Evolutionary conservation across 2,888 invertebrate species (phyloP), one percentile per base, ranked within the genome.

Genomic region (Lacanobia wlatinum): DNA sequence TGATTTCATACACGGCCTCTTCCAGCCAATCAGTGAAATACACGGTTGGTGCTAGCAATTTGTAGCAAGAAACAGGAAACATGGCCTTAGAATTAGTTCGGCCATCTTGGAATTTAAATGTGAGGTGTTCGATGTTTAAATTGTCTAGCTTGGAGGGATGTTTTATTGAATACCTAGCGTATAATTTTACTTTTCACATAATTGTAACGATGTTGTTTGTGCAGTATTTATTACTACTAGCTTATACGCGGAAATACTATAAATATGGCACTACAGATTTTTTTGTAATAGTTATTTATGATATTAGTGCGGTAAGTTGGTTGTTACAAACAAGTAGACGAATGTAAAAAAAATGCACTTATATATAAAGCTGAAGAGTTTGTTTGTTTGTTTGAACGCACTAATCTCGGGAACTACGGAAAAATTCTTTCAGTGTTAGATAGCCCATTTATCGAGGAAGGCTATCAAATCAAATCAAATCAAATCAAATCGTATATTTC

Each of bases 11-110:
- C 78, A 55, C 43, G 5, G 18, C 50, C 23, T 38, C 28, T 55
- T 21, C 52, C 28, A 8, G n/a, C 58, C 74, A 80, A 80, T 80
- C 79, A 80, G 79, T 21, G 58, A 59, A 79, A 82, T 58, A 23
- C 18, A 83, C 38, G 80, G 73, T 62, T 58, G 21, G n/a, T 58
- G 38, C 34, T 18, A n/a, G 69, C 80, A 76, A 81, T 80, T 80
- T 83, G 62, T 55, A 48, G 16, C 53, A 21, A 38, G 58, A 12
- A 78, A 80, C 70, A 70, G 67, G 65, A 80, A 48, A 70, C 66
- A 56, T 8, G 10, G 56, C 10, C 38, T 63, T 50, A 69, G 55
- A 69, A 70, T 80, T 68, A 79, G 58, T 65, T 38, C 46, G 34
- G 56, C 62, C 53, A 67, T 74, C 48, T 67, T 70, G 52, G 48